Percentiles rank a stretch among this genome's conserved stretches.
phyloP scores from a whole-genome alignment of 1,140 invertebrate species.

The Pygmarrhopalites habei region DNA sequence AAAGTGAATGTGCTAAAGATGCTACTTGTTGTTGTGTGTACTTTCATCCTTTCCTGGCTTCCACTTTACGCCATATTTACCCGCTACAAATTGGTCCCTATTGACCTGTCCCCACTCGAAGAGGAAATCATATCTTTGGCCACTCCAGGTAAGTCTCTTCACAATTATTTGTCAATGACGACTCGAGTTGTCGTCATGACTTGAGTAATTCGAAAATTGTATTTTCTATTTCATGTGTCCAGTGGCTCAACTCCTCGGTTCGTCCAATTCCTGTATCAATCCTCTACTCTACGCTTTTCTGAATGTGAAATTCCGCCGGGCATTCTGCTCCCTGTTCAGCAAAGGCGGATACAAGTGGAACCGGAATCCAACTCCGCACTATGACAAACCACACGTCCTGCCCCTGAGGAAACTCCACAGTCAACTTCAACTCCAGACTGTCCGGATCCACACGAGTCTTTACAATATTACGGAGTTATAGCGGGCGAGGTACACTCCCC shows the following conservation, averaged over 20 bases:
- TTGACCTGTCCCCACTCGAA: conserved; percentile 35
- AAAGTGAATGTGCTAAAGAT: conserved; percentile 56
- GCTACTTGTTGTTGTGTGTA: conserved; percentile 55
- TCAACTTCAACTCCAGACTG: neutral
- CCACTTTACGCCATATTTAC: conserved; percentile 54
- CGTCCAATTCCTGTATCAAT: conserved; percentile 49
- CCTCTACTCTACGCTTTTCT: conserved; percentile 59
- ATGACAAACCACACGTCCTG: conserved; percentile 20
- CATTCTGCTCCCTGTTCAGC: conserved; percentile 46
- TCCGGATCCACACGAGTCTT: conserved; percentile 11
- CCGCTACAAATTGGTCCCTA: conserved; percentile 45
- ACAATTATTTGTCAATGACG: too few relatives aligned
- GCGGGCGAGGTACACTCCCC: too few relatives aligned
- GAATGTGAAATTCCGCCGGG: conserved; percentile 58
- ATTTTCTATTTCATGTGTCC: too few relatives aligned
- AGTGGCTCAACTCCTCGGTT: conserved; percentile 58
- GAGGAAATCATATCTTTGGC: conserved; percentile 45
- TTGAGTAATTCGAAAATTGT: too few relatives aligned
- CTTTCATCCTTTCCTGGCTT: conserved; percentile 59
- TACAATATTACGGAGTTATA: conserved; percentile 24
- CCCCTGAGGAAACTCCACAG: neutral
- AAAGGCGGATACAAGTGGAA: conserved; percentile 8
- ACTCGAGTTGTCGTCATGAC: too few relatives aligned
- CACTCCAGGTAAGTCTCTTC: too few relatives aligned
- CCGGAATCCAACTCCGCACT: conserved; percentile 12